A percentile compares a stretch with the other conserved stretches of the same genome.
phyloP scores from a whole-genome alignment of 2,113 vertebrate species.

The Microcebus lehilahytsara region DNA sequence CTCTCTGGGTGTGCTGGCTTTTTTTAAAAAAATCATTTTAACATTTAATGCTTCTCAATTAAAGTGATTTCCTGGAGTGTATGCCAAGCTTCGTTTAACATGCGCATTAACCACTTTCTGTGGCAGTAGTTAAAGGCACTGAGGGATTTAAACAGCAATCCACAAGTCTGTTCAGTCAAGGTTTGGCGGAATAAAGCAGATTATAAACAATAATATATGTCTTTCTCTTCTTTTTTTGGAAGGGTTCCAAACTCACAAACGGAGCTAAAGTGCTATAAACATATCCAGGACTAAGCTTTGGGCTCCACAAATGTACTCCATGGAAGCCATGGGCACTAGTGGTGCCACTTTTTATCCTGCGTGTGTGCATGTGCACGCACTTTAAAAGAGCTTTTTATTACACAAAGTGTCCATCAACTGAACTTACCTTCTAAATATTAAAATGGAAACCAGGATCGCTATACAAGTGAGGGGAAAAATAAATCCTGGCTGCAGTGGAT shows the following conservation, averaged over 20 bases:
- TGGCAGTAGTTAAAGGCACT: slow-evolving; percentile 90
- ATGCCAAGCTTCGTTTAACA: slow-evolving; percentile 86
- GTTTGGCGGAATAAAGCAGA: slow-evolving; percentile 92
- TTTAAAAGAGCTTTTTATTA: slow-evolving; percentile 78
- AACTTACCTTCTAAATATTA: slow-evolving; percentile 73
- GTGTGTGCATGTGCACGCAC: neutral
- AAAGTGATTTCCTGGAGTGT: slow-evolving; percentile 90
- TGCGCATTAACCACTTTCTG: slow-evolving; percentile 89
- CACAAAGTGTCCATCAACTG: slow-evolving; percentile 70
- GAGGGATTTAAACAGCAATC: slow-evolving; percentile 92
- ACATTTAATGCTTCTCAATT: slow-evolving; percentile 91
- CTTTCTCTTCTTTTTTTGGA: slow-evolving; percentile 82
- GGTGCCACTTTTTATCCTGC: slow-evolving; percentile 61
- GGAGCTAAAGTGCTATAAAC: slow-evolving; percentile 88
- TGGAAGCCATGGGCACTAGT: neutral
- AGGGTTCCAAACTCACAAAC: slow-evolving; percentile 84
- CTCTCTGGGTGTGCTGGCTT: slow-evolving; percentile 78
- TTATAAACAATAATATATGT: slow-evolving; percentile 92
- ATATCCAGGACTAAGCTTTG: slow-evolving; percentile 75
- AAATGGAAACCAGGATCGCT: slow-evolving; percentile 56
- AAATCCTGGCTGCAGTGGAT: slow-evolving; percentile 32
- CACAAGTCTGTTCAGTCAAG: slow-evolving; percentile 85
- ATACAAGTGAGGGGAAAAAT: slow-evolving; percentile 47
- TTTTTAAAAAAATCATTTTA: slow-evolving; percentile 87
- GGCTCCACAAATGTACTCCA: slow-evolving; percentile 71